Conservation (phyloP, 2,113 vertebrate genomes). For the Mesembrinibis cayennensis region DNA sequence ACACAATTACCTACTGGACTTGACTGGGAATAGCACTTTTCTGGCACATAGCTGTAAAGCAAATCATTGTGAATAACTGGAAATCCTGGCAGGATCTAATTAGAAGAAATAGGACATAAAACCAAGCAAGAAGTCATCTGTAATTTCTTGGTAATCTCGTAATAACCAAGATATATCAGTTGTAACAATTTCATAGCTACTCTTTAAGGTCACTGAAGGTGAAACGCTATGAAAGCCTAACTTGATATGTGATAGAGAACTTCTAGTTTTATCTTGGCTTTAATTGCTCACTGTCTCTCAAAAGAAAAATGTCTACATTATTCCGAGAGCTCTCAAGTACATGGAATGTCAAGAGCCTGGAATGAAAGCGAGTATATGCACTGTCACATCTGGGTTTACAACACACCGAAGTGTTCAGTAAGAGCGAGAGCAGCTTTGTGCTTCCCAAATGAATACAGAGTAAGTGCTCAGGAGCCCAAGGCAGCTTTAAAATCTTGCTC, state of each 20-base stretch:
- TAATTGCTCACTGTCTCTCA: background rate
- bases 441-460: background rate
- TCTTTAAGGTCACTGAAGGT: background rate
- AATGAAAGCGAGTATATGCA: background rate
- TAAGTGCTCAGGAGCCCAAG: background rate
- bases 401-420: background rate
- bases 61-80: constrained; percentile 25
- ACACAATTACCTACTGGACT: background rate
- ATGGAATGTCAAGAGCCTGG: constrained; percentile 26
- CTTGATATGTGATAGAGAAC: background rate
- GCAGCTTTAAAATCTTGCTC: background rate
- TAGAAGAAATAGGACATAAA: background rate
- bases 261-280: background rate
- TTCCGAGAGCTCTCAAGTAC: background rate
- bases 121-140: background rate
- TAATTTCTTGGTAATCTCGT: background rate
- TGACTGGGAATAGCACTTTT: background rate
- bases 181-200: background rate
- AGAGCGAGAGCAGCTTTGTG: background rate
- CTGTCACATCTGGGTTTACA: background rate
- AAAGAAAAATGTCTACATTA: background rate
- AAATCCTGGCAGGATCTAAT: constrained; percentile 30
- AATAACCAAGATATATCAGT: background rate
- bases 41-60: background rate
- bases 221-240: background rate